phyloP scores from a whole-genome alignment of 1,140 invertebrate genomes.

The Oreohelix idahoensis region DNA sequence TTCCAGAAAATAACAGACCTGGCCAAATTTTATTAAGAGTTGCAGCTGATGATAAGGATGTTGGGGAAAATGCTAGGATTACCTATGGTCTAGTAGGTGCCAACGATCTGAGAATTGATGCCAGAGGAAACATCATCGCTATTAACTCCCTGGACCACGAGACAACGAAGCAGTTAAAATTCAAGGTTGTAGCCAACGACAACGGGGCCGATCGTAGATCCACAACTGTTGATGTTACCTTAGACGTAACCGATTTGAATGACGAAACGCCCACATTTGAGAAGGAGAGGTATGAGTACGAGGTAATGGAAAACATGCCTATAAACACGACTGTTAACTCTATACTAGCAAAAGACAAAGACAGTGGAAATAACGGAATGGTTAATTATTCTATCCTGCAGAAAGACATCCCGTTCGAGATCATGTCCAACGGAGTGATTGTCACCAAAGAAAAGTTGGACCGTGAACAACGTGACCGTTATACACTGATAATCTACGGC shows the following conservation, averaged over 20 bases:
- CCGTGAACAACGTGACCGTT: conserved; percentile 42
- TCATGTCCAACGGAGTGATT: conserved; percentile 44
- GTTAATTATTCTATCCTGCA: conserved; percentile 31
- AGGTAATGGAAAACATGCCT: conserved; percentile 43
- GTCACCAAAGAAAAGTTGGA: conserved; percentile 40
- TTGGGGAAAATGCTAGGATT: conserved; percentile 76
- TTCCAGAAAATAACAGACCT: conserved; percentile 55
- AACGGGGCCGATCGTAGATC: conserved; percentile 44
- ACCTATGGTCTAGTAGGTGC: conserved; percentile 27
- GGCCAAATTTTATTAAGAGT: conserved; percentile 86
- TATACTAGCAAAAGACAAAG: conserved; percentile 50
- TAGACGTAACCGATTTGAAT: conserved; percentile 54
- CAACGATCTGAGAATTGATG: conserved; percentile 34
- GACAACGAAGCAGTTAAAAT: conserved; percentile 41
- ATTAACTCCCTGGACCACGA: conserved; percentile 52
- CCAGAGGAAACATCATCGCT: conserved; percentile 49
- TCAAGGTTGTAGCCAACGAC: conserved; percentile 54
- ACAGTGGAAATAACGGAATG: conserved; percentile 52
- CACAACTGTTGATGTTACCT: conserved; percentile 44
- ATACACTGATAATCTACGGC: conserved; percentile 48
- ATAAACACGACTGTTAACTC: conserved; percentile 37
- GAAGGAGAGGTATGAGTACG: conserved; percentile 43
- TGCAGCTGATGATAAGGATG: conserved; percentile 86
- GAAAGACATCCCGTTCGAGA: conserved; percentile 36
- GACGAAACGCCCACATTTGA: conserved; percentile 52